Base-by-base conservation (phyloP, 2,797 vertebrate genomes). In the Graptemys geographica region DNA sequence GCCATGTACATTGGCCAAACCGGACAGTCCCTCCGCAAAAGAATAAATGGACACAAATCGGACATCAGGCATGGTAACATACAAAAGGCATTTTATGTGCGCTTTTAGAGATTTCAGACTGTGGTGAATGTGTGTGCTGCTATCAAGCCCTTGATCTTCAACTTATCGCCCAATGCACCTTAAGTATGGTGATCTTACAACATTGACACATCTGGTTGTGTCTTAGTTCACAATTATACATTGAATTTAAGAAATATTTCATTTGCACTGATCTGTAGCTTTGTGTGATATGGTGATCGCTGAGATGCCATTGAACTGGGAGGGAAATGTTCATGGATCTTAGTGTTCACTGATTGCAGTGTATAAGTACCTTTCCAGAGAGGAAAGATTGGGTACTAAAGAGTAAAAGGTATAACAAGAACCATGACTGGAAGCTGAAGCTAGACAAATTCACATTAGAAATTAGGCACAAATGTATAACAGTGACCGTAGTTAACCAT, bases 391-490 rank as follows among this genome's bases (percentile, higher is more conserved):
- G 56, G 57, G 33, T 52, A 88, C 85, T 13, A 62, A 83, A 49
- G 69, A 11, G 6, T 41, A 81, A 95, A 44, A 81, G 88, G 86
- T 90, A 88, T 93, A 84, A 93, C 91, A 94, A 95, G 96, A 96
- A 65, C 25, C 80, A 56, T 80, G 82, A 37, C 82, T 80, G 81
- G 93, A 90, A 94, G 62, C 95, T 5, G 82, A 94, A 97, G 91
- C 94, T 90, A 96, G 84, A 94, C 13, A 89, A 96, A 96, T 96
- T 94, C 90, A 94, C 97, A 97, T 97, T 92, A 97, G 92, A 84
- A 84, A 72, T 92, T 92, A 95, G 93, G 95, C 95, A 95, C 94
- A 96, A 94, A 55, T 21, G 53, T 55, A 55, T 55, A 55, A 55
- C 53, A 55, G 53, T 55, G 53, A 31, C 57, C 31, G 57, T 28